A percentile compares a stretch with the other conserved stretches of the same genome.
phyloP scores from a whole-genome alignment of 2,113 vertebrate species.

The Mesitornis unicolor region DNA sequence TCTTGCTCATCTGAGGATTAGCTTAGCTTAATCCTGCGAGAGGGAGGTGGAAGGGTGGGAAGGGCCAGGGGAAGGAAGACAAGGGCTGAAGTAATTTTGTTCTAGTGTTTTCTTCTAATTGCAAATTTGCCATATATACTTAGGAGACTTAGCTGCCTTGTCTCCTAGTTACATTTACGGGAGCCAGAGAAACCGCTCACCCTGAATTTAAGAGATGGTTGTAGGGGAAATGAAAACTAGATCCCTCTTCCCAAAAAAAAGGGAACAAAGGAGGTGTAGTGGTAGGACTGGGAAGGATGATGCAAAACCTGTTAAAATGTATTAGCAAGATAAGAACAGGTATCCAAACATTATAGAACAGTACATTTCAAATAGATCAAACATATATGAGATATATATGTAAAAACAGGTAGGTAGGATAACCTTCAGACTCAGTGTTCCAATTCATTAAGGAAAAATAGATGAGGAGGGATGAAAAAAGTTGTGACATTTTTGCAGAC shows the following conservation, averaged over 20 bases:
- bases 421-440: background rate
- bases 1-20: constrained; percentile 27
- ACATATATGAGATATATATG: background rate
- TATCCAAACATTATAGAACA: background rate
- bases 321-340: background rate
- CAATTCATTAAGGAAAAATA: constrained; percentile 2
- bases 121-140: background rate
- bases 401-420: background rate
- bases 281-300: background rate
- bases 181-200: background rate
- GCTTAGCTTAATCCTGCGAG: constrained; percentile 14
- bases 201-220: background rate
- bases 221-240: background rate
- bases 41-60: background rate
- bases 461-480: constrained; percentile 7
- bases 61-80: background rate
- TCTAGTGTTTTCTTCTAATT: background rate
- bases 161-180: background rate
- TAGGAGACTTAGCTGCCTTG: background rate
- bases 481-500: background rate
- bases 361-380: background rate
- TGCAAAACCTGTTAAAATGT: background rate
- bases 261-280: background rate
- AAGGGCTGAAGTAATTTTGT: background rate
- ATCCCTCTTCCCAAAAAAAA: background rate